phyloP scores from a whole-genome alignment of 92 coral and sea anemone species.

The Blastomussa wellsi region DNA sequence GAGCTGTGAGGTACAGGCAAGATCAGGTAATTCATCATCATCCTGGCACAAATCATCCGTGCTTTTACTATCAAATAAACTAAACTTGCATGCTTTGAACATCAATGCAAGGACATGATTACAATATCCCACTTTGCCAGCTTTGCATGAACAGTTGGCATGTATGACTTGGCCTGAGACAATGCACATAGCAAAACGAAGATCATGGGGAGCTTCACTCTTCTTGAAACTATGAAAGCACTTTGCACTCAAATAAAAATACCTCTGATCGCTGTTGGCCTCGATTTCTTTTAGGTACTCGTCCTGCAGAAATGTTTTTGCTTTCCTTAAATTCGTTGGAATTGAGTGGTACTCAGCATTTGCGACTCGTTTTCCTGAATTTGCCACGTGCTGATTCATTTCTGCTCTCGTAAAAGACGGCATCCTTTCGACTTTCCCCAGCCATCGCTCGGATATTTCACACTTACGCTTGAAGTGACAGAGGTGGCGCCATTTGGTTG shows the following conservation, averaged over 20 bases:
- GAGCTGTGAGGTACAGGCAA: slow-evolving; percentile 48
- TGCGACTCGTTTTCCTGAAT: not conserved
- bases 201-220: slow-evolving; percentile 38
- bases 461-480: no score
- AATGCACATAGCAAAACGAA: slow-evolving; percentile 43
- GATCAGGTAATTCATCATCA: slow-evolving; percentile 45
- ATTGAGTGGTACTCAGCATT: not conserved
- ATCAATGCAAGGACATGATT: slow-evolving; percentile 59
- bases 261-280: slow-evolving; percentile 27
- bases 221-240: no score
- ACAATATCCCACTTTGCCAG: slow-evolving; percentile 61
- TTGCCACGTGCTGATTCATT: not conserved
- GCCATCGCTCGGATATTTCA: no score
- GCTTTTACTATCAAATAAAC: slow-evolving; percentile 21
- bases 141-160: slow-evolving; percentile 55
- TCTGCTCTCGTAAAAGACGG: no score
- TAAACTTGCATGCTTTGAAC: slow-evolving; percentile 57
- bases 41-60: slow-evolving; percentile 22
- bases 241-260: slow-evolving; percentile 33
- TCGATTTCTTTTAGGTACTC: slow-evolving; percentile 34
- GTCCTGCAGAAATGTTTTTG: slow-evolving; percentile 39
- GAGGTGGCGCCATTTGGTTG: no score
- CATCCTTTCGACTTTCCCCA: no score
- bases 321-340: slow-evolving; percentile 36
- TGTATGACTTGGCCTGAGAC: slow-evolving; percentile 43